These are phyloP conservation scores for Anoplius nigerrimus DNA, from an alignment of 2,888 invertebrate genomes.

Conservation along the genomic window DNA sequence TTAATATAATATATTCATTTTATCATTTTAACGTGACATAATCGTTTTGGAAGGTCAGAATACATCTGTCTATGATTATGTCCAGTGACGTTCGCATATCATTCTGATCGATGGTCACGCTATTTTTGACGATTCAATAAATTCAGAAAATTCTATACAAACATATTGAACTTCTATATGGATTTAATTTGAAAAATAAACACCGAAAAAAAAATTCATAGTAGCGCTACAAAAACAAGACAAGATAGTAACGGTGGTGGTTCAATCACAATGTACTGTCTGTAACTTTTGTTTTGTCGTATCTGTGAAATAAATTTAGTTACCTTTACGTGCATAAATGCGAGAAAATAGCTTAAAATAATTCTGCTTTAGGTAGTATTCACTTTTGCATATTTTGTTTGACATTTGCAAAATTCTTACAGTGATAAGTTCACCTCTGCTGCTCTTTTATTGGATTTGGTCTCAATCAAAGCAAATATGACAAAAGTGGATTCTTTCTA, in stretches of 20 bases:
- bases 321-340: constrained; percentile 3
- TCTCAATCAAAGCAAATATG: background rate
- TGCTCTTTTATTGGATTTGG: background rate
- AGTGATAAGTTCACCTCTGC: background rate
- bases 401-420: background rate
- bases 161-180: background rate
- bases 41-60: too few species aligned
- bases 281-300: background rate
- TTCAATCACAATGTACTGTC: background rate
- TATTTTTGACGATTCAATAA: too few species aligned
- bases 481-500: constrained; percentile 2
- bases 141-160: background rate
- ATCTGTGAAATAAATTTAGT: background rate
- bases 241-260: background rate
- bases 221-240: background rate
- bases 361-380: background rate
- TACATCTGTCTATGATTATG: too few species aligned
- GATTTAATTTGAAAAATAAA: background rate
- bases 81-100: too few species aligned
- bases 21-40: too few species aligned
- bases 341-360: background rate
- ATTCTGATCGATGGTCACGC: too few species aligned
- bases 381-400: background rate
- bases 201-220: background rate
- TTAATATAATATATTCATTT: too few species aligned